Base-by-base conservation (phyloP, 2,888 invertebrate genomes). In the Pecten maximus region DNA sequence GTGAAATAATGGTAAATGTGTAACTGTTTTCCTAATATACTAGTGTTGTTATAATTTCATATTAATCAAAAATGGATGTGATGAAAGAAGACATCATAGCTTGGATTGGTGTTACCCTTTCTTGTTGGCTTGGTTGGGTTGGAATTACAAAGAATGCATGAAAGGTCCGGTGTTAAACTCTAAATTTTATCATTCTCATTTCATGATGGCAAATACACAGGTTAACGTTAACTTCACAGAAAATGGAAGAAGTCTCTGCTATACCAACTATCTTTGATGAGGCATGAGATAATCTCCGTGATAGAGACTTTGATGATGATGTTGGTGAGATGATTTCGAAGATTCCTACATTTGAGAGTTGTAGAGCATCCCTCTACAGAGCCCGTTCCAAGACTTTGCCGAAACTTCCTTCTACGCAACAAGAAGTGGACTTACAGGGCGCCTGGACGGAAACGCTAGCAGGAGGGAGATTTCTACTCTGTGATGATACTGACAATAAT, bases 401-500 rank as follows among this genome's bases (percentile, higher is more conserved):
- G 8, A 40, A 40, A 28, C 40, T 88, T n/a, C 89, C 88, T 19
- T 89, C 87, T 40, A 40, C 91, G 23, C n/a, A 40, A 23, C 23
- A n/a, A 19, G 86, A 88, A 23, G 44, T 91, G 40, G 35, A 89
- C 40, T 40, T 91, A 40, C 89, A 91, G 35, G 74, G 91, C 28
- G 40, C 89, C n/a, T 89, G 91, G 89, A 91, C 88, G 44, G 40
- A 91, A 40, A 91, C 91, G 54, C n/a, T 48, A 39, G 28, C 87
- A 19, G 89, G 87, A 10, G 50, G 74, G 40, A n/a, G 87, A 40
- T 90, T 90, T 40, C 88, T 90, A 16, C 48, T 40, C 2, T 16
- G 44, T 23, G 50, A 89, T 86, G 87, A 48, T 19, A 54, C 40
- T 4, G 74, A 87, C 28, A 60, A 87, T 6, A 44, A 88, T n/a